Evolutionary conservation across 2,888 invertebrate species (phyloP), one percentile per base, ranked within the genome.

Genomic region (Phaedon cochleariae): DNA sequence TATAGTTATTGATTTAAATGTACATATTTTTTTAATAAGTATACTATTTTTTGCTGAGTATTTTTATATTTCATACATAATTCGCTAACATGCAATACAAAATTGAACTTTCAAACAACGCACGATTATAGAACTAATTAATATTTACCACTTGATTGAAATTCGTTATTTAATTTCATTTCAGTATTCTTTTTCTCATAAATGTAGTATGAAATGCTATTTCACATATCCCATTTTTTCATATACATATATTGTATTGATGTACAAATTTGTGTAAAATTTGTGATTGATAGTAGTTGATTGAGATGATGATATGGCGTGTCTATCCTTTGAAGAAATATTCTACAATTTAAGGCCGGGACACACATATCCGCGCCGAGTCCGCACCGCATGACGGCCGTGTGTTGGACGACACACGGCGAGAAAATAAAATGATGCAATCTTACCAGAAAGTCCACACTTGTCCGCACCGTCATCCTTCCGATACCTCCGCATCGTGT

Each of bases 221-320:
- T 73, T 71, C 73, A 73, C 73, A 73, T 73, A 73, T 73, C 73
- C 73, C 71, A 70, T 70, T 73, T 73, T 71, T 68, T 65, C 68
- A 41, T 12, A 15, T 3, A 15, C 68, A 67, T 69, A 69, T 67
- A 68, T 69, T 68, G 60, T 69, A 65, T 73, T 70, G 68, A 71
- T 71, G 71, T 71, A 73, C 73, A 71, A 73, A 70, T 71, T 65
- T 45, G 64, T 69, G n/a, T n/a, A n/a, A n/a, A n/a, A n/a, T n/a
- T n/a, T n/a, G n/a, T n/a, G 65, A 64, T 66, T 61, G 49, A 61
- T 64, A 53, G 58, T 65, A 41, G 61, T n/a, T n/a, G 54, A 64
- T 64, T 62, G 20, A 62, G 62, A 51, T 60, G 57, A 69, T 59
- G 59, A 41, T 58, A 55, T 49, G 59, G 62, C 51, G 57, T 63